Evolutionary conservation across 2,797 vertebrate species (phyloP).

Genomic region (Cottoperca gobio): DNA sequence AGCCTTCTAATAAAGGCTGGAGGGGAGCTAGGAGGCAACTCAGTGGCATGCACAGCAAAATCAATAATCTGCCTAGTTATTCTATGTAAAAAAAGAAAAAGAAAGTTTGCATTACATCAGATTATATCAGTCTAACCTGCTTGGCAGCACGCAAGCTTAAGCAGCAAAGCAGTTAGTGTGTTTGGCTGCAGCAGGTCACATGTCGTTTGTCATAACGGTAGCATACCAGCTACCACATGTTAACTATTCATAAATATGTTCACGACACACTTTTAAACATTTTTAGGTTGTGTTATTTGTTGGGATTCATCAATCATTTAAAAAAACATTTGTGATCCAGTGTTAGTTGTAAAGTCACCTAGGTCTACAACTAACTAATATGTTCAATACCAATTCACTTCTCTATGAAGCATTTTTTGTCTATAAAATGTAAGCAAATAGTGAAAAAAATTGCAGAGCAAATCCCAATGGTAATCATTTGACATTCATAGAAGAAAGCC

Average conservation of each 20-base stretch:
- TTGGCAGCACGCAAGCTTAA: not conserved
- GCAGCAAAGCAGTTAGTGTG: not conserved
- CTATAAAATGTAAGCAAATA: not conserved
- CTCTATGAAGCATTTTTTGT: not conserved
- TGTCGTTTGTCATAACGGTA: constrained; percentile 38
- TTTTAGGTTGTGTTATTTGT: not conserved
- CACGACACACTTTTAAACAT: not conserved
- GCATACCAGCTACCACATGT: not conserved
- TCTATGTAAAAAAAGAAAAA: rapidly evolving
- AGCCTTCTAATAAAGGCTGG: constrained; percentile 28
- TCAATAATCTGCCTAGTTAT: not conserved
- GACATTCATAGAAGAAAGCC: not conserved
- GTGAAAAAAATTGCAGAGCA: not conserved
- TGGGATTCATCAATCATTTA: not conserved
- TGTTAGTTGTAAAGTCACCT: too few species aligned
- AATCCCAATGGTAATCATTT: not conserved
- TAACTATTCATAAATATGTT: not conserved
- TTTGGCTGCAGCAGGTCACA: constrained; percentile 48
- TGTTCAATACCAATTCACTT: not conserved
- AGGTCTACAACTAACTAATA: not conserved
- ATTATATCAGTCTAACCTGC: not conserved
- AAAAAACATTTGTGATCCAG: not conserved
- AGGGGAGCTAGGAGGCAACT: constrained; percentile 48
- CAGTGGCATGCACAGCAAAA: not conserved
- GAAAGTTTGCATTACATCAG: rapidly evolving